Percentiles rank a stretch among this genome's conserved stretches.
Conservation (phyloP, 1,140 invertebrate species). For the fruit fly (Drosophila melanogaster) region Release_6_plus_ISO1_MT NT_033777.3:28234501-28235000, state of each 20-base stretch:
- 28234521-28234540: conserved; percentile 9
- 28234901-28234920: conserved; percentile 77
- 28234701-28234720: conserved; percentile 10
- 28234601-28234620: conserved; percentile 50
- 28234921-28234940: conserved; percentile 30
- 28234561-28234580: background rate
- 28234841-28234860: background rate
- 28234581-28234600: conserved; percentile 9
- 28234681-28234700: conserved; percentile 23
- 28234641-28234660: conserved; percentile 76
- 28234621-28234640: conserved; percentile 51
- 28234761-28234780: background rate
- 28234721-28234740: background rate
- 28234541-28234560: too few relatives aligned
- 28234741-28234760: background rate
- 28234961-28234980: conserved; percentile 34
- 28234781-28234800: background rate
- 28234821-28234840: background rate
- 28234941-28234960: conserved; percentile 4
- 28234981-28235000: conserved; percentile 69
- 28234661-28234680: conserved; percentile 55
- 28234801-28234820: too few relatives aligned
- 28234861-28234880: conserved; percentile 2
- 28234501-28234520: conserved; percentile 59
- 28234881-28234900: conserved; percentile 59